Percentiles rank a stretch among this genome's conserved stretches.
phyloP scores from a whole-genome alignment of 1,140 invertebrate genomes.

The Solenopsis fugax region DNA sequence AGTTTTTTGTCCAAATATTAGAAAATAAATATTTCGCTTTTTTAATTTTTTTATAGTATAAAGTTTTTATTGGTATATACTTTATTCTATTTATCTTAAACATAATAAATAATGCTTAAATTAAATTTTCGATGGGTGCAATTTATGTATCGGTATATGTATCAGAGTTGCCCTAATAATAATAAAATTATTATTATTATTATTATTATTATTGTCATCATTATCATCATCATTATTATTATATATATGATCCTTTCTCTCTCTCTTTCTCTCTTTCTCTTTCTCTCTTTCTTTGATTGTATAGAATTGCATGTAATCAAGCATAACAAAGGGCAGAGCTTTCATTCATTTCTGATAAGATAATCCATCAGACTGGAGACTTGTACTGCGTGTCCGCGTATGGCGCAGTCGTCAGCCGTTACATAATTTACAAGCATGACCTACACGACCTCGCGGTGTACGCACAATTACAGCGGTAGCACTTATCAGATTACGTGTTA shows the following conservation, averaged over 20 bases:
- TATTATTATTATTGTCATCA: not conserved
- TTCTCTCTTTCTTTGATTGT: not conserved
- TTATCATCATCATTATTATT: not conserved
- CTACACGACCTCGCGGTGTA: slow-evolving; percentile 7
- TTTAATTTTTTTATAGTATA: no score
- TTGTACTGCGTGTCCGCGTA: not conserved
- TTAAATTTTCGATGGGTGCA: no score
- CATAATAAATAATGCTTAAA: no score
- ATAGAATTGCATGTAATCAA: slow-evolving; percentile 28
- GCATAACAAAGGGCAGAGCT: slow-evolving; percentile 22
- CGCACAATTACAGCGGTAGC: slow-evolving; percentile 50
- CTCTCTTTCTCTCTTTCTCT: not conserved
- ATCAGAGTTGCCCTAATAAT: no score
- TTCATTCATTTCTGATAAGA: slow-evolving; percentile 57
- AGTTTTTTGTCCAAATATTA: no score
- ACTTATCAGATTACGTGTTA: slow-evolving; percentile 47
- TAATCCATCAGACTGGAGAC: slow-evolving; percentile 44
- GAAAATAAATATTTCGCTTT: no score
- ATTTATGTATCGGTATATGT: no score
- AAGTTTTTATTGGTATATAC: no score
- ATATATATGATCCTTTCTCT: not conserved
- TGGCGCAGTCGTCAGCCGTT: slow-evolving; percentile 13
- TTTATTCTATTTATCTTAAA: no score
- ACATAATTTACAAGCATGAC: slow-evolving; percentile 44
- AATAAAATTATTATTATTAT: not conserved